Evolutionary conservation across 2,113 vertebrate genomes (phyloP), one percentile per base, ranked within the genome.

Genomic region (Oncorhynchus keta): DNA sequence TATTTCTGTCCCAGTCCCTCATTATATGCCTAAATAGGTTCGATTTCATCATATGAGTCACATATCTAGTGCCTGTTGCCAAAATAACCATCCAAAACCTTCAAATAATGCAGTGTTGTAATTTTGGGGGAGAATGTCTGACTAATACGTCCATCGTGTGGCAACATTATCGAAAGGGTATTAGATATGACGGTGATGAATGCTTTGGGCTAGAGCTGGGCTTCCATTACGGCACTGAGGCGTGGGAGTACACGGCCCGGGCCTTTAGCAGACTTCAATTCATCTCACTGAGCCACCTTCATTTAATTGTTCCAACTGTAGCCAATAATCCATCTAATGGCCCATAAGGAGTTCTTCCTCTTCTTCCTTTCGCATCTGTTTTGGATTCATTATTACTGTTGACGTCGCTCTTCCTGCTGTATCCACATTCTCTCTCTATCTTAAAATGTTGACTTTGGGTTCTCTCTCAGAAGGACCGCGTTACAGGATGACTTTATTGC

Each of bases 301-400:
- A 68, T 68, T 68, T 14, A 68, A 68, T 68, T 68, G 32, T 68
- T 68, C 18, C 66, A 68, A 68, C 32, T 35, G 66, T 16, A 68
- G 66, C 66, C 66, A 68, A 39, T 68, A 68, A 68, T 68, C 14
- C 32, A 68, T 35, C 66, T 68, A 68, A 68, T 68, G 32, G 39
- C 16, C 66, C 66, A 68, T 68, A 68, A 68, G 28, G 32, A 39
- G 39, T 39, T 68, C 28, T 35, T 13, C 28, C 14, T 39, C 66
- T 18, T 16, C 66, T 68, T 68, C 30, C 28, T 68, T 20, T 35
- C 18, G 20, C 66, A 68, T 35, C 28, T 68, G 32, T 68, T 68
- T 68, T 20, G 14, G 32, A 39, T 18, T 30, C 13, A 67, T 39
- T 35, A 39, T 68, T 35, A 7, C 66, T 22, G 18, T 5, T 16